Conservation (phyloP, 2,113 vertebrate genomes). For the Psophia crepitans region DNA sequence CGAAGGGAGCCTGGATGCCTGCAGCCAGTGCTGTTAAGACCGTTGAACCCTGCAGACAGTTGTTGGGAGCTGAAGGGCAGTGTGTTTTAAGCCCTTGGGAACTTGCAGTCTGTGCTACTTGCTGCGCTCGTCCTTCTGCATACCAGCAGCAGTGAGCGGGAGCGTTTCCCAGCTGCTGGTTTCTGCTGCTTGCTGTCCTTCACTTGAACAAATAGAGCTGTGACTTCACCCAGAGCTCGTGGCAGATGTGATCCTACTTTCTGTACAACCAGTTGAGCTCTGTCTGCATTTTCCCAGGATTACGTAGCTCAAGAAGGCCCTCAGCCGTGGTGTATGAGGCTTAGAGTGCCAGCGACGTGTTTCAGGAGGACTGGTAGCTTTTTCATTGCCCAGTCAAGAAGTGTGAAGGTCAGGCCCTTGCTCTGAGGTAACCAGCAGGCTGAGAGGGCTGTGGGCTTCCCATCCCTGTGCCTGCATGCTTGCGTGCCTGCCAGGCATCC, state of each 20-base stretch:
- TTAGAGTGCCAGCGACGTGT: background rate
- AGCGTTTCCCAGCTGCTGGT: background rate
- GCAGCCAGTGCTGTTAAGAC: background rate
- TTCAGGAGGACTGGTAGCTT: background rate
- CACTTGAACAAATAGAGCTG: background rate
- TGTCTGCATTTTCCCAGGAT: background rate
- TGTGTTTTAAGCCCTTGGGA: background rate
- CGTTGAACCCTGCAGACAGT: background rate
- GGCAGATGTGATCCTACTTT: background rate
- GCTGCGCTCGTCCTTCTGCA: rapidly evolving
- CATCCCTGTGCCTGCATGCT: background rate
- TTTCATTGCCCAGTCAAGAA: background rate
- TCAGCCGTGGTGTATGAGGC: background rate
- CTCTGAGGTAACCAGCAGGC: background rate
- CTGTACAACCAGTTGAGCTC: background rate
- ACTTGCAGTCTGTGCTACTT: background rate
- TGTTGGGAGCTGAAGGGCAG: background rate
- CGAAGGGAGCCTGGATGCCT: background rate
- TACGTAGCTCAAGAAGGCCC: background rate
- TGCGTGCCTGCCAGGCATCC: background rate
- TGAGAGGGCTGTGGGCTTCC: background rate
- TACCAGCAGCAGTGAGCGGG: background rate
- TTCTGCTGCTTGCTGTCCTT: background rate
- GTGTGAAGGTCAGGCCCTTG: background rate
- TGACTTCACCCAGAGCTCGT: background rate